A percentile compares a stretch with the other conserved stretches of the same genome.
Conservation (phyloP, 1,140 invertebrate genomes). For the Sesamia nonagrioides region DNA sequence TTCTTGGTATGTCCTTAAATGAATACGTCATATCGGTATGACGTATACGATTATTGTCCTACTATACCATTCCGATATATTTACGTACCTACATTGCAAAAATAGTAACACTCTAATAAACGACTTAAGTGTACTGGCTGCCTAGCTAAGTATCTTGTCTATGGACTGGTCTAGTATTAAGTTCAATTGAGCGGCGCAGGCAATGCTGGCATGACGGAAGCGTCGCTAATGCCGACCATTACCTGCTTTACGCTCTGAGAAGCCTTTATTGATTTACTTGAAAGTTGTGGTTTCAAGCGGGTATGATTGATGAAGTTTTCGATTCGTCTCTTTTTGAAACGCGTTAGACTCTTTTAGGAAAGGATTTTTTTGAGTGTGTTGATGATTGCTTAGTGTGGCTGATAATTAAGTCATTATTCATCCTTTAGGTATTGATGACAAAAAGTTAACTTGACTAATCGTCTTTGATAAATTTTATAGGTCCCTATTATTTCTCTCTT, state of each 20-base stretch:
- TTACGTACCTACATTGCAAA: too few relatives aligned
- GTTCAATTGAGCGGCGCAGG: constrained; percentile 32
- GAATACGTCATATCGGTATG: too few relatives aligned
- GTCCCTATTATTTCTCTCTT: too few relatives aligned
- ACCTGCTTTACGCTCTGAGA: constrained; percentile 8
- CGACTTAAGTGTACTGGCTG: background rate
- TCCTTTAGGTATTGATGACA: too few relatives aligned
- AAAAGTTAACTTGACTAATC: too few relatives aligned
- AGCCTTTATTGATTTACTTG: constrained; percentile 9
- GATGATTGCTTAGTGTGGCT: too few relatives aligned
- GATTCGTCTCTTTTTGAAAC: background rate
- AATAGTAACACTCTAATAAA: background rate
- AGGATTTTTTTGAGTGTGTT: too few relatives aligned
- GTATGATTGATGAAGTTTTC: background rate
- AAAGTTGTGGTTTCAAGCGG: background rate
- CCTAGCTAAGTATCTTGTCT: background rate
- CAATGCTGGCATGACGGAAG: constrained; percentile 18
- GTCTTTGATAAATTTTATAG: too few relatives aligned
- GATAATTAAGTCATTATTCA: too few relatives aligned
- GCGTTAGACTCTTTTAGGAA: too few relatives aligned
- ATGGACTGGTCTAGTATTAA: constrained; percentile 3
- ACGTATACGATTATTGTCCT: background rate
- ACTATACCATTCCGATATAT: too few relatives aligned
- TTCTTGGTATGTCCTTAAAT: too few relatives aligned
- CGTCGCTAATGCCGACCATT: constrained; percentile 20